phyloP scores from a whole-genome alignment of 2,113 vertebrate genomes.

The Xyliphius kryptos region DNA sequence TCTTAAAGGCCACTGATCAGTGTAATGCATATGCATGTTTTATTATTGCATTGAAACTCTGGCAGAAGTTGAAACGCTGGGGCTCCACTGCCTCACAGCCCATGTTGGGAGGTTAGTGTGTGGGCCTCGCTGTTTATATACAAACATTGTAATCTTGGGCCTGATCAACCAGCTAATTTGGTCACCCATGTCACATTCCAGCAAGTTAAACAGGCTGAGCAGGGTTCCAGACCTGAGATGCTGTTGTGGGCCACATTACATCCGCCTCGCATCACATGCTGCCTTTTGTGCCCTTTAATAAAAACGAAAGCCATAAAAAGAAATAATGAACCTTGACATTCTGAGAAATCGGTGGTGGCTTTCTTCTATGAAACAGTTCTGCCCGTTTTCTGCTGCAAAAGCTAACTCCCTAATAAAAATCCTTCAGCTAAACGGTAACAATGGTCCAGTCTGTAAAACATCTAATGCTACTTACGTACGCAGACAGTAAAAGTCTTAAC shows the following conservation, averaged over 20 bases:
- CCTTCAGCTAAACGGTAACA: too few relatives aligned
- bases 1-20: neutral
- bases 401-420: too few relatives aligned
- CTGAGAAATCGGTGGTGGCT: neutral
- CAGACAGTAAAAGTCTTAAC: too few relatives aligned
- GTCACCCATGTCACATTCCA: conserved; percentile 53
- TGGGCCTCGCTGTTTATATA: conserved; percentile 54
- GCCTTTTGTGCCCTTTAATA: conserved; percentile 2
- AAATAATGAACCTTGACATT: neutral
- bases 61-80: neutral
- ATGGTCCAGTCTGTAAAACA: too few relatives aligned
- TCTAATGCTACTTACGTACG: too few relatives aligned
- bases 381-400: too few relatives aligned
- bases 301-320: conserved; percentile 2
- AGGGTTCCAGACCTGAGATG: conserved; percentile 5
- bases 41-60: neutral
- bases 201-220: conserved; percentile 35
- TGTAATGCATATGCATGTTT: neutral
- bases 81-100: neutral
- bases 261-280: neutral
- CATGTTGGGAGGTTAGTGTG: conserved; percentile 26
- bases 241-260: conserved; percentile 2
- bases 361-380: too few relatives aligned
- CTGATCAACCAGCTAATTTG: conserved; percentile 52
- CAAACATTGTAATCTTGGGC: conserved; percentile 52